Conservation (phyloP, 2,113 vertebrate genomes). For the Istiophorus platypterus region DNA sequence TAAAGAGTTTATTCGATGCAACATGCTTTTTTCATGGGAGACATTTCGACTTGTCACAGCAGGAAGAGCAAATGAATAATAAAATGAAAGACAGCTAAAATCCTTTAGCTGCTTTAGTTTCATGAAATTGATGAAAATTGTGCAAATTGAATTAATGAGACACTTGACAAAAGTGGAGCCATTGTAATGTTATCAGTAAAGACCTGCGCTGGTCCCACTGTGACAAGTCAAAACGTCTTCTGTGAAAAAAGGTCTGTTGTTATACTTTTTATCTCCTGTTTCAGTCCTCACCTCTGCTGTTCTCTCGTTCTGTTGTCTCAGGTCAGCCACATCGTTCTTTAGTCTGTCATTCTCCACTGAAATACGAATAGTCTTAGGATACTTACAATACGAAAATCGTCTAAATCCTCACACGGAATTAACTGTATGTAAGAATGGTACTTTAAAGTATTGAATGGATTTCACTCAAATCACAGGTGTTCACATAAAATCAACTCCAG, state of each 20-base stretch:
- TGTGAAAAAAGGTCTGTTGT: background rate
- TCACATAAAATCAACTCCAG: background rate
- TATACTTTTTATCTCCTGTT: background rate
- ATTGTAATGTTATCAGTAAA: background rate
- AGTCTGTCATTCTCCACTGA: constrained; percentile 80
- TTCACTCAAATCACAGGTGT: too few relatives aligned
- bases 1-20: background rate
- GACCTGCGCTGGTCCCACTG: background rate
- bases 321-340: constrained; percentile 50
- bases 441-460: too few relatives aligned
- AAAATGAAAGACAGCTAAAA: background rate
- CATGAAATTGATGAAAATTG: background rate
- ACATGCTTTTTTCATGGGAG: background rate
- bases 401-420: too few relatives aligned
- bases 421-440: too few relatives aligned
- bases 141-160: background rate
- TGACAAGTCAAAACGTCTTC: background rate
- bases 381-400: background rate
- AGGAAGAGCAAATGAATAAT: background rate
- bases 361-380: constrained; percentile 19
- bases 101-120: background rate
- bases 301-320: constrained; percentile 68
- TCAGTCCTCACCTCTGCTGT: constrained; percentile 64
- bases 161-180: background rate
- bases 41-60: background rate